Base-by-base conservation (phyloP, 2,113 vertebrate species). In the Chlorocebus sabaeus region DNA sequence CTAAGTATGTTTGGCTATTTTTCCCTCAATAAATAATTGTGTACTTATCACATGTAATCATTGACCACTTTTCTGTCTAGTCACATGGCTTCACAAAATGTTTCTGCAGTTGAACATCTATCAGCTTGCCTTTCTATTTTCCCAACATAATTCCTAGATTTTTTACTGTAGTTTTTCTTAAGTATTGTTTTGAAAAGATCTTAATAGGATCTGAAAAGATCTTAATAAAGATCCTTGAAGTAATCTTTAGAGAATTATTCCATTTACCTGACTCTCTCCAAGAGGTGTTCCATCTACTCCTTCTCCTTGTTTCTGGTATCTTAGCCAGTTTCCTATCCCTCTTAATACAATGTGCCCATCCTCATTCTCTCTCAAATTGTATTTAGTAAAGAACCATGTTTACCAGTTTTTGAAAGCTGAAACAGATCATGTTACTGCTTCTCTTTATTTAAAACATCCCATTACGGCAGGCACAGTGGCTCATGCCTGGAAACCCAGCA, bases 1-100 rank as follows among this genome's bases (percentile, higher is more conserved):
- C 78, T 89, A 82, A 64, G 52, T 70, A 80, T 14, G 48, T n/a
- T 50, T 6, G 5, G 18, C 45, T 72, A 73, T 88, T 80, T 86
- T 96, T 78, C 40, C 86, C 48, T 90, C 64, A 90, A 70, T 92
- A 86, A 81, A 75, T 61, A 68, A 96, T 90, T 90, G 8, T 81
- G 18, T 22, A 89, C 48, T 55, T 96, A 81, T 38, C 30, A 89
- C 68, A 90, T 90, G 83, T 32, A 96, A 38, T 92, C 52, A 68
- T 13, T 57, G 81, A 16, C 17, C n/a, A 93, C 35, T 88, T 61
- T 87, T 61, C 38, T 93, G 23, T 40, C 68, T 87, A 57, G 55
- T 95, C 81, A 93, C 16, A 25, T 59, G 40, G 43, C 50, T 92
- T 78, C 82, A 40, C 38, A 91, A 80, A 93, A 89, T 89, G 38